Evolutionary conservation across 2,113 vertebrate genomes (phyloP), one percentile per base, ranked within the genome.

Genomic region (Scortum barcoo): DNA sequence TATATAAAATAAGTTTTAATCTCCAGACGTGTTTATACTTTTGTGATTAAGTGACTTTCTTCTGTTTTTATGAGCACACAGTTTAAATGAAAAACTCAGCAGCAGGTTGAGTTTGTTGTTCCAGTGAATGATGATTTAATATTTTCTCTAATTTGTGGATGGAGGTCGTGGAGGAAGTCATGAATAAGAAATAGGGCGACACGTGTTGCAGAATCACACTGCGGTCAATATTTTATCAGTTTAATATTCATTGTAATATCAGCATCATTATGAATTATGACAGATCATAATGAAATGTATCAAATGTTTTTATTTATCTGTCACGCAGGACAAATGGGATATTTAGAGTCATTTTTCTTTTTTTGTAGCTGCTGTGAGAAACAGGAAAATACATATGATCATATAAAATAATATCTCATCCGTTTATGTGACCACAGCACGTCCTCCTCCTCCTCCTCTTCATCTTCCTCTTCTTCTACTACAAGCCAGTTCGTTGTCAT

Each of bases 241-340:
- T 80, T 50, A 73, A 51, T 67, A 68, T 74, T 60, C 62, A 74
- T n/a, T 60, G 62, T 53, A n/a, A 42, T 67, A 50, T 40, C 19
- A 28, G 28, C 2, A 5, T 12, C 16, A 71, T 66, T 22, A 28
- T n/a, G 19, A 62, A 11, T 46, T 46, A 26, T 8, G 16, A 42
- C 48, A 54, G 38, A 63, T 46, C 33, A 8, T 28, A 40, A 66
- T 38, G 7, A 71, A 30, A 78, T 16, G 62, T 67, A 26, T 28
- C 24, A 7, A 19, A 19, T 48, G 22, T 54, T 57, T 44, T 42
- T 17, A n/a, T 65, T 65, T 16, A 17, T 56, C 14, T 44, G 57
- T 74, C 58, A 48, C 19, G 4, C 3, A 3, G 14, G 30, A 74
- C 1, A 7, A 24, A 50, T 38, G 19, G 5, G 12, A 38, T 17